Percentiles rank a stretch among this genome's conserved stretches.
Evolutionary conservation across 2,113 vertebrate genomes (phyloP).

Genomic region (Hystrix cristata): DNA sequence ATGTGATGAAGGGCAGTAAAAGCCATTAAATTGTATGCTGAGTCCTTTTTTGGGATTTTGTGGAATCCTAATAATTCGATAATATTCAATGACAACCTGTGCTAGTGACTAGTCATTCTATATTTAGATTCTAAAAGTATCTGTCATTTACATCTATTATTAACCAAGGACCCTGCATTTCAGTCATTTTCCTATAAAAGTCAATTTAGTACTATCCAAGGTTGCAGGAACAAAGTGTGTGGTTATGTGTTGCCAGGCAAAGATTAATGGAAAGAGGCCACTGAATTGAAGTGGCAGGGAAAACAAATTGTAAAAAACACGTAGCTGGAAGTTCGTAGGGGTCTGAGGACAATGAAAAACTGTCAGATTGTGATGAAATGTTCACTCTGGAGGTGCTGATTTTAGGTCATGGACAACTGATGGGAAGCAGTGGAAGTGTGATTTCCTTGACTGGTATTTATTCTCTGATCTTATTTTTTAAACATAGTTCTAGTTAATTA

Average conservation of each 20-base stretch:
- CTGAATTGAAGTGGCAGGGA: background rate
- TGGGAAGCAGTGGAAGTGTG: background rate
- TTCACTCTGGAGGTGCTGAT: background rate
- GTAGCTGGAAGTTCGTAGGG: background rate
- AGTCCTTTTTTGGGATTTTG: background rate
- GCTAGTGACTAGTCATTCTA: background rate
- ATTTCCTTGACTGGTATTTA: background rate
- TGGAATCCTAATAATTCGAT: background rate
- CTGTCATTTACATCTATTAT: constrained; percentile 17
- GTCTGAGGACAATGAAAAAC: background rate
- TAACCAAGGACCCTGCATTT: background rate
- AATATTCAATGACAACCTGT: background rate
- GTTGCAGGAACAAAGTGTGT: background rate
- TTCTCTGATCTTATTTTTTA: background rate
- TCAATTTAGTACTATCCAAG: background rate
- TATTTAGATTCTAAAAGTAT: background rate
- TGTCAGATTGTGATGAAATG: background rate
- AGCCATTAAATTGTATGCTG: background rate
- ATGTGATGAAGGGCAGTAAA: background rate
- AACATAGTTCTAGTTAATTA: background rate
- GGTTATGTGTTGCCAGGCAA: background rate
- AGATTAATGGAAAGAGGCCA: constrained; percentile 3
- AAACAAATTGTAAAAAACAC: background rate
- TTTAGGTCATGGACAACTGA: background rate
- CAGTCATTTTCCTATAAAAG: constrained; percentile 6